Evolutionary conservation across 92 coral and sea anemone genomes (phyloP).

Genomic region (Phenganax subtilis): DNA sequence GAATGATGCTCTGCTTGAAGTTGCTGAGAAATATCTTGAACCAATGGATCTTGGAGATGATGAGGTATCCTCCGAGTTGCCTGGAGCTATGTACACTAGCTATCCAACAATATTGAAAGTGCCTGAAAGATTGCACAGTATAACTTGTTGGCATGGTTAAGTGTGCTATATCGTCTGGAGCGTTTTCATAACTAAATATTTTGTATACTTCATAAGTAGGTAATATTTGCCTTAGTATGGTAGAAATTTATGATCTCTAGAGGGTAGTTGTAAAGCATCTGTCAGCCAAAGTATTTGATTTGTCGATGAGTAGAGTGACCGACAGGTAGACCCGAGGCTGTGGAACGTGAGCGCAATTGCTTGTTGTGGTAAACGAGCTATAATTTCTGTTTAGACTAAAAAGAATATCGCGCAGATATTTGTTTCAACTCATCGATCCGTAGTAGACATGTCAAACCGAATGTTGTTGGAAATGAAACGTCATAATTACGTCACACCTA

Average conservation of each 20-base stretch:
- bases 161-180: no score
- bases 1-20: constrained; percentile 91
- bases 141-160: no score
- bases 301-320: no score
- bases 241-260: no score
- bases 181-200: background rate
- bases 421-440: constrained; percentile 88
- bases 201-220: no score
- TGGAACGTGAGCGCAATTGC: no score
- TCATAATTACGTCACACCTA: constrained; percentile 96
- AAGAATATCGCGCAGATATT: constrained; percentile 79
- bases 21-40: constrained; percentile 92
- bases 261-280: no score
- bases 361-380: background rate
- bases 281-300: no score
- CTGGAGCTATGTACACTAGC: background rate
- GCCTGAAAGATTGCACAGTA: no score
- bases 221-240: no score
- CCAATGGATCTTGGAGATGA: constrained; percentile 92
- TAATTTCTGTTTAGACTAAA: constrained; percentile 48
- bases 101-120: no score
- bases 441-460: constrained; percentile 74
- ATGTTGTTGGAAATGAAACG: constrained; percentile 89
- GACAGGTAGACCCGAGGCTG: no score
- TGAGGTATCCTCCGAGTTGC: constrained; percentile 46